Evolutionary conservation across 1,140 invertebrate genomes (phyloP).

Genomic region (Macrosteles quadrilineatus): DNA sequence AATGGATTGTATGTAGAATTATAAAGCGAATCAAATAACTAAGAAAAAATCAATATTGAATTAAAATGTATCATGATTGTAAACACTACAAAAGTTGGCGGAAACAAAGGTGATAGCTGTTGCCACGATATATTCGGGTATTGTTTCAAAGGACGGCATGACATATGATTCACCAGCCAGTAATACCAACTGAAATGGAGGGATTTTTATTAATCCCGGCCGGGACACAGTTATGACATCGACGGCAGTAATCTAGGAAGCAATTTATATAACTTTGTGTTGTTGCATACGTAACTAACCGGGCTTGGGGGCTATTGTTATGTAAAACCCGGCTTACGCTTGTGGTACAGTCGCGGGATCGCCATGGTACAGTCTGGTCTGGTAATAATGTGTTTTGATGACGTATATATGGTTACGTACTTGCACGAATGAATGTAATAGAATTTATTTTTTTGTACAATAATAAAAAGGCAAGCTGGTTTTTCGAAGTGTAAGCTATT

Average conservation of each 20-base stretch:
- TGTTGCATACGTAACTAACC: conserved; percentile 19
- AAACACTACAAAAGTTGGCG: no score
- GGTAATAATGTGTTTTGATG: not conserved
- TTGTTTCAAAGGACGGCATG: conserved; percentile 17
- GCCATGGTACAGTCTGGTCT: not conserved
- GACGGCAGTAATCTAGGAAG: conserved; percentile 18
- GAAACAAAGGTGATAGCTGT: no score
- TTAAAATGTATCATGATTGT: no score
- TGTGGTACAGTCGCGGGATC: not conserved
- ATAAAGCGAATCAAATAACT: no score
- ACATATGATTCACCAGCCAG: conserved; percentile 18
- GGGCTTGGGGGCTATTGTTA: conserved; percentile 21
- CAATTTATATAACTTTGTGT: conserved; percentile 25
- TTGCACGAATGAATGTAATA: no score
- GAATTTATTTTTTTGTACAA: no score
- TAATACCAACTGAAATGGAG: conserved; percentile 25
- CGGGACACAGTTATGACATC: conserved; percentile 18
- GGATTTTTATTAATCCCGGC: conserved; percentile 21
- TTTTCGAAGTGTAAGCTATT: no score
- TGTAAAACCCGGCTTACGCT: conserved; percentile 20
- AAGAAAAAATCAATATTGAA: no score
- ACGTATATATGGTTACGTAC: no score
- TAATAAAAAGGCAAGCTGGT: no score
- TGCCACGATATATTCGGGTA: not conserved
- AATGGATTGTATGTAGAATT: no score